Conservation (phyloP, 2,113 vertebrate species). For the Tychaedon coryphoeus region DNA sequence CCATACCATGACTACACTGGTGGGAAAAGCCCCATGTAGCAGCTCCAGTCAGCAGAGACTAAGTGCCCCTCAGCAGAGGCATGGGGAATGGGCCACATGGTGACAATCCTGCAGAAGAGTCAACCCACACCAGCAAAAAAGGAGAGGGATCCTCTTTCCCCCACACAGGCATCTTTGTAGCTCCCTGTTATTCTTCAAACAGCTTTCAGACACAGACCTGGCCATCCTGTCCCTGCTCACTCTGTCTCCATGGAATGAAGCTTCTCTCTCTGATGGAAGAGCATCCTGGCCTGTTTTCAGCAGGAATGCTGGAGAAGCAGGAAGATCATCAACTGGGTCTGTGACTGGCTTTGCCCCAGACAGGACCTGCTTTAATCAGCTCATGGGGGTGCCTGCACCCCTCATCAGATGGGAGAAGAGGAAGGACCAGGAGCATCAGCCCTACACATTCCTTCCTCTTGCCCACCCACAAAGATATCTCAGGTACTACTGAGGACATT, state of each 20-base stretch:
- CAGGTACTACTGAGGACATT: neutral
- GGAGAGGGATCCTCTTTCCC: neutral
- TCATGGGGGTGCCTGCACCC: accelerated
- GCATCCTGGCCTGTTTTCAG: neutral
- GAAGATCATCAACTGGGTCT: neutral
- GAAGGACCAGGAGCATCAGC: neutral
- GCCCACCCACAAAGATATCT: neutral
- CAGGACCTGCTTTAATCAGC: neutral
- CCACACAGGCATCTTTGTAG: neutral
- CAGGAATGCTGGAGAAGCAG: slow-evolving; percentile 4
- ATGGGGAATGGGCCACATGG: neutral
- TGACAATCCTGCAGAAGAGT: neutral
- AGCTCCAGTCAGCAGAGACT: neutral
- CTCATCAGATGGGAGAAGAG: neutral
- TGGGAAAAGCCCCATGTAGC: slow-evolving; percentile 45
- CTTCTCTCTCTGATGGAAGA: neutral
- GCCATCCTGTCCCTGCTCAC: neutral
- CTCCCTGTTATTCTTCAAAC: neutral
- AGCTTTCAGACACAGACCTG: neutral
- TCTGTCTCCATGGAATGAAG: neutral
- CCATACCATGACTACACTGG: slow-evolving; percentile 62
- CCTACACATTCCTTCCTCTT: neutral
- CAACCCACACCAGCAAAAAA: neutral
- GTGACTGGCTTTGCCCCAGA: neutral
- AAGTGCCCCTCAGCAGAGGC: neutral